A percentile compares a stretch with the other conserved stretches of the same genome.
phyloP scores from a whole-genome alignment of 2,797 vertebrate genomes.

The Semaprochilodus insignis region DNA sequence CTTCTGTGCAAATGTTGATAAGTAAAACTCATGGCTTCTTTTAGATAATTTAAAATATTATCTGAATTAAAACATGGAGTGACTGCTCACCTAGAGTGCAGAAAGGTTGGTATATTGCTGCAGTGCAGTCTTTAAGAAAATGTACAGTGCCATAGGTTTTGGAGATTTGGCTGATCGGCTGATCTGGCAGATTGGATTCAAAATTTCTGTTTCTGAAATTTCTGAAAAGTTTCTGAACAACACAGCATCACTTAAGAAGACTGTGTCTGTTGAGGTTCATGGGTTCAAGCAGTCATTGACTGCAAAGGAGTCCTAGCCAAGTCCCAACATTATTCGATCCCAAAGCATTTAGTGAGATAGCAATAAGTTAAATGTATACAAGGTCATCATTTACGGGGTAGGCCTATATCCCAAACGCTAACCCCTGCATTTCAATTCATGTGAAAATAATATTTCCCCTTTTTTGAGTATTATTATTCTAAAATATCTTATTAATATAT shows the following conservation, averaged over 20 bases:
- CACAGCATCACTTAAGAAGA: background rate
- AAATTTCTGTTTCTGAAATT: too few species aligned
- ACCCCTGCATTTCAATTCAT: too few species aligned
- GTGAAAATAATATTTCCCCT: too few species aligned
- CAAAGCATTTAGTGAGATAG: too few species aligned
- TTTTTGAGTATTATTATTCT: too few species aligned
- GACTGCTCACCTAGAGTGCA: background rate
- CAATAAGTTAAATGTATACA: too few species aligned
- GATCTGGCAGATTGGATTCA: background rate
- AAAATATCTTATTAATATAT: too few species aligned
- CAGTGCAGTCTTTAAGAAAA: background rate
- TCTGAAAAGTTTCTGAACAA: background rate
- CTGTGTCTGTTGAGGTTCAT: background rate
- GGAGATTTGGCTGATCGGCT: constrained; percentile 3
- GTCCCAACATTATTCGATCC: background rate
- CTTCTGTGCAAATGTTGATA: background rate
- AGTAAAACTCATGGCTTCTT: background rate
- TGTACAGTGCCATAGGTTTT: background rate
- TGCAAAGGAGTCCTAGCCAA: background rate
- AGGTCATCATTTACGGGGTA: too few species aligned
- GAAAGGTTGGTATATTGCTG: background rate
- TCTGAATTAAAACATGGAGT: background rate
- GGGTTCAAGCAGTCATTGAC: background rate
- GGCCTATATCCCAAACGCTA: too few species aligned
- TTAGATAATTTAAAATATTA: background rate